Conservation (phyloP, 2,797 vertebrate genomes). For the Liasis olivaceus region DNA sequence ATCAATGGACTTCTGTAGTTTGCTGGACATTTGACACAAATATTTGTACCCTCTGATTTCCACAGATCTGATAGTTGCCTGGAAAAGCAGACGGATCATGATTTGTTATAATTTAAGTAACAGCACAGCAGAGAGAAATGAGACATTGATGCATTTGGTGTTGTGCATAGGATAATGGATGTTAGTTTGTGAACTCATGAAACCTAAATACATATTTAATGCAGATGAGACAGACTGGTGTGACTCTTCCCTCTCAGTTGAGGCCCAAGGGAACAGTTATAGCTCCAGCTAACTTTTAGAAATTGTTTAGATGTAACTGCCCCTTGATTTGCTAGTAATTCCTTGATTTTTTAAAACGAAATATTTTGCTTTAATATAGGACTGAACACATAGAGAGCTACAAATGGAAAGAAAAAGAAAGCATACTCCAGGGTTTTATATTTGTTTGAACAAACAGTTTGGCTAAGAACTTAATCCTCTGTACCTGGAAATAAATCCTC, state of each 20-base stretch:
- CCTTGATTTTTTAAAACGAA: background rate
- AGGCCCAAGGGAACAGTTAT: background rate
- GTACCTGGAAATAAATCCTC: background rate
- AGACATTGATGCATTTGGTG: background rate
- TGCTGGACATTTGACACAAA: slow-evolving; percentile 15
- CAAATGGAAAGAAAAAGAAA: background rate
- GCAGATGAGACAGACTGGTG: fast-evolving
- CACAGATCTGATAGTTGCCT: background rate
- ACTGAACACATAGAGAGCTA: background rate
- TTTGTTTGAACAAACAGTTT: background rate
- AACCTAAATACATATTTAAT: slow-evolving; percentile 30
- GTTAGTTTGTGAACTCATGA: slow-evolving; percentile 22
- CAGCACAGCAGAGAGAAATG: background rate
- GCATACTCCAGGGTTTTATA: background rate
- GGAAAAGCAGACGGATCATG: slow-evolving; percentile 13
- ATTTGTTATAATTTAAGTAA: slow-evolving; percentile 27
- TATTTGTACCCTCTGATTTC: slow-evolving; percentile 15
- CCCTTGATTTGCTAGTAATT: background rate
- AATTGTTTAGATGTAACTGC: background rate
- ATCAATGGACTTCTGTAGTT: slow-evolving; percentile 6
- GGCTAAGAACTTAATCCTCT: background rate
- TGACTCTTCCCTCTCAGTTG: background rate
- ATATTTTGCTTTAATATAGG: background rate
- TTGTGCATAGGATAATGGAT: background rate
- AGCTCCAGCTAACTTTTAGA: slow-evolving; percentile 1